Conservation (phyloP, 2,797 vertebrate genomes). For the Anguilla marmorata region DNA sequence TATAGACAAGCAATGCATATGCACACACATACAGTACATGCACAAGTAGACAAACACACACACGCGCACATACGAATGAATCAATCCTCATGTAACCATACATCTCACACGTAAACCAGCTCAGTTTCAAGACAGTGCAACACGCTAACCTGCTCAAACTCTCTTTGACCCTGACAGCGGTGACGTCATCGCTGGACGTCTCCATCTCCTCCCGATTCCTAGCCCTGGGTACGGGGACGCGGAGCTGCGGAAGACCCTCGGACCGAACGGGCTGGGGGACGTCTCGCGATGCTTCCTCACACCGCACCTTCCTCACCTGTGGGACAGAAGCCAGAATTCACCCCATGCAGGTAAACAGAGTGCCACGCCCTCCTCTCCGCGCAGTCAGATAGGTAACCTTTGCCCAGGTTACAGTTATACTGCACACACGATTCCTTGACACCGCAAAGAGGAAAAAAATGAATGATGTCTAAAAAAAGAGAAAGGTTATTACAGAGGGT, state of each 20-base stretch:
- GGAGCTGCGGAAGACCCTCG: constrained; percentile 57
- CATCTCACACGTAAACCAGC: background rate
- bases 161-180: constrained; percentile 55
- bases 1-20: too few relatives aligned
- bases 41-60: background rate
- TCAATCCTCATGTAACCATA: background rate
- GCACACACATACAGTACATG: background rate
- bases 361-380: background rate
- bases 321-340: constrained; percentile 37
- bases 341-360: constrained; percentile 2
- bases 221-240: constrained; percentile 48
- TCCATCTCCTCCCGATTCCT: constrained; percentile 63
- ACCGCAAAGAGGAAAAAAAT: constrained; percentile 4
- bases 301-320: constrained; percentile 70
- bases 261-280: constrained; percentile 62
- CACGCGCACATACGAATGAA: background rate
- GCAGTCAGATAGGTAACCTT: constrained; percentile 32
- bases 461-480: background rate
- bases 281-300: constrained; percentile 47
- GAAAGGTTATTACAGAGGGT: constrained; percentile 28
- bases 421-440: constrained; percentile 42
- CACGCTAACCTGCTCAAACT: constrained; percentile 76
- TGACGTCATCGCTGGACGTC: constrained; percentile 53
- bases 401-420: constrained; percentile 39
- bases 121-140: background rate